phyloP scores from a whole-genome alignment of 2,888 invertebrate genomes.

The Ypsolopha sequella region DNA sequence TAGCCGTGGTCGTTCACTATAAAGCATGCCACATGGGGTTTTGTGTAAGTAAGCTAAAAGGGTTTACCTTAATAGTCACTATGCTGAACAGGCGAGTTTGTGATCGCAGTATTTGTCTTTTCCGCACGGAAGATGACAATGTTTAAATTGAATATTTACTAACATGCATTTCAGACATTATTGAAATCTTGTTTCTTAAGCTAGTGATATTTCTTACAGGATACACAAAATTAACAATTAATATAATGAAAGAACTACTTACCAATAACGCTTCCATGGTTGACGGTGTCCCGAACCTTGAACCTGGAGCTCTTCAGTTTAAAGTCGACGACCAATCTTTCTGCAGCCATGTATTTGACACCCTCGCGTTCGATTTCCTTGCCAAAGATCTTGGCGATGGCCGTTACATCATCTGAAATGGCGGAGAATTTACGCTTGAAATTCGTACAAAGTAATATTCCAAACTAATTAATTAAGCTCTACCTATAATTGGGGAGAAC shows the following conservation, averaged over 20 bases:
- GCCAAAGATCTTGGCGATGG: slow-evolving; percentile 78
- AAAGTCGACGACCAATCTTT: slow-evolving; percentile 78
- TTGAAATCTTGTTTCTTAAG: too few species aligned
- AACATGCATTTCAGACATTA: too few species aligned
- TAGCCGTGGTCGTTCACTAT: too few species aligned
- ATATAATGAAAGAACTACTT: slow-evolving; percentile 19
- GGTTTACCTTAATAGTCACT: too few species aligned
- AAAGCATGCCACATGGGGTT: too few species aligned
- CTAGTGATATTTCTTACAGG: background rate
- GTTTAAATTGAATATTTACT: too few species aligned
- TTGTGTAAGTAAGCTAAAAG: too few species aligned
- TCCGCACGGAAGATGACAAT: too few species aligned
- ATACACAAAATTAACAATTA: background rate
- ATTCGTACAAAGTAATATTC: too few species aligned
- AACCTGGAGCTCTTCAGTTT: slow-evolving; percentile 77
- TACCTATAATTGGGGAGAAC: too few species aligned
- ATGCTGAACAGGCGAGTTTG: too few species aligned
- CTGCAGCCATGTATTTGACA: slow-evolving; percentile 76
- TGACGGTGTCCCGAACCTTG: slow-evolving; percentile 78
- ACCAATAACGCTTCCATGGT: slow-evolving; percentile 83
- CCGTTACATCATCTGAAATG: slow-evolving; percentile 76
- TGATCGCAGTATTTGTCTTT: too few species aligned
- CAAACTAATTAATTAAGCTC: slow-evolving; percentile 1
- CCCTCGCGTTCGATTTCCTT: slow-evolving; percentile 72
- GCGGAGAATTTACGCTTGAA: background rate